Conservation (phyloP, 2,888 invertebrate genomes). For the Harpalus rubripes region DNA sequence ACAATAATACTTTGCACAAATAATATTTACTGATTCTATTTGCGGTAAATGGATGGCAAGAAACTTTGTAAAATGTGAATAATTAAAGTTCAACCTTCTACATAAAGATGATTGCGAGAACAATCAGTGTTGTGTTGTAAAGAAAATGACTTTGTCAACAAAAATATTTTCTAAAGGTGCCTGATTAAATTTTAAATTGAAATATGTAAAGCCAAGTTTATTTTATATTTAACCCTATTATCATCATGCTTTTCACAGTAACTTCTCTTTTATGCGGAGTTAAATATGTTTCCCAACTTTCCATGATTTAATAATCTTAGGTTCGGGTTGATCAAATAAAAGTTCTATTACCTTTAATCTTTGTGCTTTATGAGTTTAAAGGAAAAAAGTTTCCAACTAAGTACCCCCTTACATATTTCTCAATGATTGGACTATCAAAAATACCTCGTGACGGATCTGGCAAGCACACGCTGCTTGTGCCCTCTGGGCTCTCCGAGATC, state of each 20-base stretch:
- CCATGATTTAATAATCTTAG: slow-evolving; percentile 51
- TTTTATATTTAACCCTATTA: slow-evolving; percentile 45
- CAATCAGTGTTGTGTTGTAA: slow-evolving; percentile 16
- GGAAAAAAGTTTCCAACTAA: slow-evolving; percentile 38
- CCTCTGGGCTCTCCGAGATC: slow-evolving; percentile 49
- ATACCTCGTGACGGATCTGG: slow-evolving; percentile 57
- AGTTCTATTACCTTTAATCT: slow-evolving; percentile 52
- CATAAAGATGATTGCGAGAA: not conserved
- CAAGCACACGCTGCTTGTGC: slow-evolving; percentile 3
- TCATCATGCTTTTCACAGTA: slow-evolving; percentile 42
- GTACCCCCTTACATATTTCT: slow-evolving; percentile 47
- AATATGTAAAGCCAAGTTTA: slow-evolving; percentile 40
- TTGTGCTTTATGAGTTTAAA: slow-evolving; percentile 50
- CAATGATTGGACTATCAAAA: slow-evolving; percentile 55
- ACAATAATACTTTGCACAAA: too few relatives aligned
- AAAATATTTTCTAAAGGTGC: slow-evolving; percentile 21
- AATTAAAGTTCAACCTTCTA: not conserved
- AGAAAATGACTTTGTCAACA: slow-evolving; percentile 19
- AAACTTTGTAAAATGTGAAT: not conserved
- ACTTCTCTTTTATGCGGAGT: slow-evolving; percentile 35
- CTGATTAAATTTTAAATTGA: slow-evolving; percentile 46
- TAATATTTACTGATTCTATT: not conserved
- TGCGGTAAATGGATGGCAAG: not conserved
- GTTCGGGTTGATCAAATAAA: slow-evolving; percentile 45
- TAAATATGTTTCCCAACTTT: slow-evolving; percentile 48